A percentile compares a stretch with the other conserved stretches of the same genome.
Conservation (phyloP, 2,888 invertebrate genomes). For the Hesperia comma region DNA sequence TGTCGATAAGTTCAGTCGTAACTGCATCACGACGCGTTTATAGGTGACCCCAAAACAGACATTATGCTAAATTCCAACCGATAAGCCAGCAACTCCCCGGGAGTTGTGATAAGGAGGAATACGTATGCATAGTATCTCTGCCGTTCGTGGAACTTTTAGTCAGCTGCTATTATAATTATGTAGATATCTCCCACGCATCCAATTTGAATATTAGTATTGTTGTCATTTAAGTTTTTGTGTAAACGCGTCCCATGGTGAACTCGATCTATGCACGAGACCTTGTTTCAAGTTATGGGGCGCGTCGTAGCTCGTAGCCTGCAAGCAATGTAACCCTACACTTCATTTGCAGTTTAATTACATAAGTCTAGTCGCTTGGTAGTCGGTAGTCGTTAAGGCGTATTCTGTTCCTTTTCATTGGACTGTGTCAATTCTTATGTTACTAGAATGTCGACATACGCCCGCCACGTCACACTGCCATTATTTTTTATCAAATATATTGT, state of each 20-base stretch:
- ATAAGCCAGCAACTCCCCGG: constrained; percentile 37
- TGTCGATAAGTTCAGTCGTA: not conserved
- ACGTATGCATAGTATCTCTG: constrained; percentile 12
- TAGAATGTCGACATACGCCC: constrained; percentile 86
- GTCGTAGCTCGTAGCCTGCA: constrained; percentile 48
- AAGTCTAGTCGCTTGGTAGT: constrained; percentile 55
- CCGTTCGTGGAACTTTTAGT: constrained; percentile 17
- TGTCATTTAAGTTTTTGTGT: constrained; percentile 53
- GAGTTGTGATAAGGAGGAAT: constrained; percentile 38
- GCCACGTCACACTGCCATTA: constrained; percentile 77
- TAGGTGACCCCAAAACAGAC: constrained; percentile 35
- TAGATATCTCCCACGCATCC: constrained; percentile 52
- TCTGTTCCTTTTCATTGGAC: constrained; percentile 81
- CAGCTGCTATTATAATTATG: constrained; percentile 41
- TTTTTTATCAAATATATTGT: constrained; percentile 53
- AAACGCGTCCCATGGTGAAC: constrained; percentile 68
- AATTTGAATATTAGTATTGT: constrained; percentile 45
- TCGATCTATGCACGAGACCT: constrained; percentile 77
- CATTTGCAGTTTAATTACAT: constrained; percentile 66
- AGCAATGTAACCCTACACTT: constrained; percentile 65
- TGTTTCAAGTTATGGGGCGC: constrained; percentile 74
- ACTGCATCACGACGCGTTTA: constrained; percentile 19
- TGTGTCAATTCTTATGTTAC: constrained; percentile 87
- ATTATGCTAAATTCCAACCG: constrained; percentile 25
- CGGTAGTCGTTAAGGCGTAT: constrained; percentile 62